Evolutionary conservation across 2,797 vertebrate genomes (phyloP).

Genomic region (Spizella passerina): DNA sequence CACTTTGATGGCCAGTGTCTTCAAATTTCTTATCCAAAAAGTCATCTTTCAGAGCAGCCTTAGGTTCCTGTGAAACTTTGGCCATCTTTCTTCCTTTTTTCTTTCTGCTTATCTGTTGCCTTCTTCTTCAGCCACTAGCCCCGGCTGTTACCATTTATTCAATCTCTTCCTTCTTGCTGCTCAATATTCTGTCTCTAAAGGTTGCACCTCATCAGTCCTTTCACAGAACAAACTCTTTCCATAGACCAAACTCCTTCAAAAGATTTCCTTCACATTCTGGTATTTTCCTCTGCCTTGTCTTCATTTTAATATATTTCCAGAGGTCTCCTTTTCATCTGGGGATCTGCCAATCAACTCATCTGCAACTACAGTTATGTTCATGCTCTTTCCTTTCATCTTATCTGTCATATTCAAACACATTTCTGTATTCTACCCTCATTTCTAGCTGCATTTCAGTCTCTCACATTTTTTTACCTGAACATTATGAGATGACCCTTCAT

Average conservation of each 20-base stretch:
- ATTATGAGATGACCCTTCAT: conserved; percentile 64
- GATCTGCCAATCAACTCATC: conserved; percentile 54
- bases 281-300: neutral
- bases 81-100: neutral
- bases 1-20: neutral
- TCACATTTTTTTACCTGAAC: conserved; percentile 4
- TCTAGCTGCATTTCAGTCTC: conserved; percentile 37
- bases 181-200: neutral
- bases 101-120: neutral
- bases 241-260: neutral
- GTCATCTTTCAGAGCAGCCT: neutral
- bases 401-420: conserved; percentile 10
- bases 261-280: neutral
- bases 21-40: neutral
- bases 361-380: conserved; percentile 7
- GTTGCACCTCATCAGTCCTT: conserved; percentile 2
- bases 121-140: neutral
- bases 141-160: neutral
- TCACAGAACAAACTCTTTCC: neutral
- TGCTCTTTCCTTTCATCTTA: conserved; percentile 43
- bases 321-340: conserved; percentile 26
- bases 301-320: conserved; percentile 32
- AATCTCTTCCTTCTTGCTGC: neutral
- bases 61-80: neutral
- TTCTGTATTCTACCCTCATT: conserved; percentile 51